A percentile compares a stretch with the other conserved stretches of the same genome.
phyloP scores from a whole-genome alignment of 1,140 invertebrate species.

The Procambarus virginalis region DNA sequence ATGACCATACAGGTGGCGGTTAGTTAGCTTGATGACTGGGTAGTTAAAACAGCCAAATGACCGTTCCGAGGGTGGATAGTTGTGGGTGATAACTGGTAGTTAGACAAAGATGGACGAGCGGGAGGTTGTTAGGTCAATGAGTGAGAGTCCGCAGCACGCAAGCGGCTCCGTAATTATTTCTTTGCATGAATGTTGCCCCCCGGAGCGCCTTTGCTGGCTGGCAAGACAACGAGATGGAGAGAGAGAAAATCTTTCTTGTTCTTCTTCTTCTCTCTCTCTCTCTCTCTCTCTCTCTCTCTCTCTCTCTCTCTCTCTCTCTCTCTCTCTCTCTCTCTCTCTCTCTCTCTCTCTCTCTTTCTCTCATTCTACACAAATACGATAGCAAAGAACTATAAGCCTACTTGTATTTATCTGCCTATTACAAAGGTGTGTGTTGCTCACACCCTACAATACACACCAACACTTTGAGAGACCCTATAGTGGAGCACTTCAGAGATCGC shows the following conservation, averaged over 20 bases:
- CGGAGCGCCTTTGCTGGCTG: constrained; percentile 12
- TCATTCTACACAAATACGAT: background rate
- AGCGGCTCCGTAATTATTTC: constrained; percentile 26
- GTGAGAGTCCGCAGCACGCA: constrained; percentile 4
- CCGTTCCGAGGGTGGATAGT: constrained; percentile 6
- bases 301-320: constrained; percentile 6
- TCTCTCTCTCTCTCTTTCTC: background rate
- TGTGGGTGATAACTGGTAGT: constrained; percentile 23
- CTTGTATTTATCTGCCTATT: no score
- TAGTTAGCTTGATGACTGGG: background rate
- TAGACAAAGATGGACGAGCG: constrained; percentile 36
- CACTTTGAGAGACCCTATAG: no score
- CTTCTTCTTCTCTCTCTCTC: background rate
- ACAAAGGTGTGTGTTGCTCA: no score
- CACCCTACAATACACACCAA: no score
- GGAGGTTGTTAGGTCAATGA: background rate
- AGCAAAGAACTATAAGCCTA: no score
- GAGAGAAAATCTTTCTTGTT: background rate
- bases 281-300: constrained; percentile 10
- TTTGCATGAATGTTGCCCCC: constrained; percentile 26
- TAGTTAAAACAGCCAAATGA: constrained; percentile 35
- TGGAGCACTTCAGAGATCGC: no score
- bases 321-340: background rate
- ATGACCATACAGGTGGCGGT: background rate
- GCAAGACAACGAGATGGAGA: background rate